phyloP scores from a whole-genome alignment of 2,113 vertebrate species.

The Opisthocomus hoazin region DNA sequence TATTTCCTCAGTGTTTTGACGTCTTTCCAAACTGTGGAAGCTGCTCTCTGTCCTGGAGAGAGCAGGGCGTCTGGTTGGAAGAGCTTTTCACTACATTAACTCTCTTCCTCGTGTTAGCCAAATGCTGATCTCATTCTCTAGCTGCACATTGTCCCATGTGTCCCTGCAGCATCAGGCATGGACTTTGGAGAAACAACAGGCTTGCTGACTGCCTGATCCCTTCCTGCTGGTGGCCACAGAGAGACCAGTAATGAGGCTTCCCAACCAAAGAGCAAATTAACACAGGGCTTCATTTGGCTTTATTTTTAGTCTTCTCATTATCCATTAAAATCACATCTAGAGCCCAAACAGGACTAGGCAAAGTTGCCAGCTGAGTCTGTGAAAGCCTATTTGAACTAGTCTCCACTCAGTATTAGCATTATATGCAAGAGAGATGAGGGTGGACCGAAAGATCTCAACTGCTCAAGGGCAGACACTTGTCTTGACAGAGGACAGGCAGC shows the following conservation, averaged over 20 bases:
- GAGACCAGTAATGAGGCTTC: background rate
- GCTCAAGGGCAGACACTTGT: constrained; percentile 17
- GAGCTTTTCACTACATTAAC: background rate
- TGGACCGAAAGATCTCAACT: background rate
- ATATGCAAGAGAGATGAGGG: background rate
- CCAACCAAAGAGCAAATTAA: background rate
- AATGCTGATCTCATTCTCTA: constrained; percentile 27
- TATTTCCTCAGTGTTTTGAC: background rate
- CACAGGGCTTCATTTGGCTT: background rate
- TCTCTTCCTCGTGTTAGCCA: background rate
- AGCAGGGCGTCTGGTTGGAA: background rate
- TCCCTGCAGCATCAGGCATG: background rate
- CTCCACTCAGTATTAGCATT: background rate
- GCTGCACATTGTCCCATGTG: background rate
- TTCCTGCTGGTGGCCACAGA: background rate
- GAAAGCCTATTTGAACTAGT: background rate
- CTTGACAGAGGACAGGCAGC: background rate
- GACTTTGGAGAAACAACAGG: background rate
- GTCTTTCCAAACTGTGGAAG: constrained; percentile 4
- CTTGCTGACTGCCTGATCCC: background rate
- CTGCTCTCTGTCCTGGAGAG: background rate
- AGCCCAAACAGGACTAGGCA: background rate
- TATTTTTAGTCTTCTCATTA: background rate
- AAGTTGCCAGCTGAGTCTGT: background rate
- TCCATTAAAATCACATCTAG: background rate